Evolutionary conservation across 2,113 vertebrate genomes (phyloP), one percentile per base, ranked within the genome.

Genomic region (Fulmarus glacialis): DNA sequence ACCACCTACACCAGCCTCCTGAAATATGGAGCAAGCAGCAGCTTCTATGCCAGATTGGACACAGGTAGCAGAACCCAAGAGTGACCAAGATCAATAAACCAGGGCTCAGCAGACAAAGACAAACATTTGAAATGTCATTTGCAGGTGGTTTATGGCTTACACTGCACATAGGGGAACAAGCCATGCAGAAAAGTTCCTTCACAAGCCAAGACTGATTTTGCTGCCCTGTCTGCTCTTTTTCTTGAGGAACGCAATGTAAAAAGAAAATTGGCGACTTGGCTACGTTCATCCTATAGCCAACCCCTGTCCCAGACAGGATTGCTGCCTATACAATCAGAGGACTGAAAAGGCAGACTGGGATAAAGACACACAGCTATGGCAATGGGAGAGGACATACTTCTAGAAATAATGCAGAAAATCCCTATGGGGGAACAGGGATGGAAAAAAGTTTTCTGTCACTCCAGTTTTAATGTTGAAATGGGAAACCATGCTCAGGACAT

Each of bases 1-100:
- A 56, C 84, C 82, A 95, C 84, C 85, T 81, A 95, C 93, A 87
- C 36, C 38, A 91, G 60, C 80, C 87, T 95, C 67, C 58, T 59
- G 67, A 91, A 93, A 95, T 23, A 52, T 6, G 26, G 45, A 74
- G 48, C 45, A 89, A 89, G 38, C 38, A 88, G 79, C 50, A 81
- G 32, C 60, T 91, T 82, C 81, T 56, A 9, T 64, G 55, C 43
- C 67, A 56, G 30, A 40, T 4, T 67, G 56, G 87, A 78, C 64
- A 78, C 1, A 14, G 52, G 47, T 5, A 91, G 50, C 79, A 93
- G 89, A 92, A 90, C 27, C 53, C 29, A 83, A 30, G n/a, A 97
- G 30, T 11, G 0, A 91, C 60, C 91, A 82, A 6, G 36, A 87
- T 23, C 56, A 86, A 20, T 24, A 40, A 32, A 62, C 7, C 40